Base-by-base conservation (phyloP, 2,888 invertebrate species). In the Netelia melanura region DNA sequence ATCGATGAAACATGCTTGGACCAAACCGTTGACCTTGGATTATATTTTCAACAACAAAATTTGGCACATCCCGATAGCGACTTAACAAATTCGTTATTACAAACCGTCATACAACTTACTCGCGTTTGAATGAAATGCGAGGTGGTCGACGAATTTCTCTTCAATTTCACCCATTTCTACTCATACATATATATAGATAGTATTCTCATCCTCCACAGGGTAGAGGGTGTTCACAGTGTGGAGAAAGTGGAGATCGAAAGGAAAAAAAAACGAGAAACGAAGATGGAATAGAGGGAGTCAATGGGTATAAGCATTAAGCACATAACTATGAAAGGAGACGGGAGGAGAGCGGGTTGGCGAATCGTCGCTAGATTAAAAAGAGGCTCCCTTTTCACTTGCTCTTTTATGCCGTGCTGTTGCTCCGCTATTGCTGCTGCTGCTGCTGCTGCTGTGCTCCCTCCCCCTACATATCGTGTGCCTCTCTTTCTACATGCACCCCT, bases 341-440 rank as follows among this genome's bases (percentile, higher is more conserved):
- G 91, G 67, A 65, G 30, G 80, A 71, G 74, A 64, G 58, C 90
- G 91, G 82, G 86, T 85, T 91, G 92, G 91, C 91, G 93, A 93
- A 93, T 93, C 92, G 92, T 93, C 92, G 93, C 92, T 92, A 93
- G 93, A 93, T 93, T 93, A 93, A 93, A 93, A 93, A 93, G 92
- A 92, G 91, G 86, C 88, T 88, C 92, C 92, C 92, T 92, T 92
- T 92, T 92, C 91, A 92, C 91, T 92, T 93, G 92, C 92, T 92
- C 92, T 93, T 92, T 93, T 93, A 91, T 93, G 90, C 90, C 90
- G 84, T 84, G 87, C 89, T 87, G 89, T 84, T 86, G 84, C 84
- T 79, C 76, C 78, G 85, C 78, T 81, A 76, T 76, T 84, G 65
- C 76, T 76, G 48, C 48, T 48, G 11, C 48, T 11, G 14, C 79